Conservation (phyloP, 2,113 vertebrate species). For the Formicarius rufipectus region DNA sequence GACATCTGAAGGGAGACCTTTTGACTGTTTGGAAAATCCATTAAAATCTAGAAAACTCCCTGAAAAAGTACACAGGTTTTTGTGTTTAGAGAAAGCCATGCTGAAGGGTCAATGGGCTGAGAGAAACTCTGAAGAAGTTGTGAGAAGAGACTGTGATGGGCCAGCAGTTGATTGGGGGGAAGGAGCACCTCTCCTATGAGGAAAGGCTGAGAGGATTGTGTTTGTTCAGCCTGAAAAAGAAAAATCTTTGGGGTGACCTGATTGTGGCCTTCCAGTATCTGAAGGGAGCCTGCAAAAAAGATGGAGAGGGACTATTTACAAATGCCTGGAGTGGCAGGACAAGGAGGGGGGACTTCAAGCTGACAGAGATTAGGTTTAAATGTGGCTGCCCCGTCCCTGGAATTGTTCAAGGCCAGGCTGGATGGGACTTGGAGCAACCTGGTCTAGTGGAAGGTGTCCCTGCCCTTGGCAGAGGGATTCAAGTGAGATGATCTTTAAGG, state of each 20-base stretch:
- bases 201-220: neutral
- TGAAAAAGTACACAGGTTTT: neutral
- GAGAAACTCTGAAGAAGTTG: neutral
- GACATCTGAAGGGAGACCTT: neutral
- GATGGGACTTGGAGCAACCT: neutral
- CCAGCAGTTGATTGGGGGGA: neutral
- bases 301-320: neutral
- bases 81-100: accelerated
- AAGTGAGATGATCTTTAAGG: neutral
- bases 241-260: neutral
- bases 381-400: neutral
- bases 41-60: neutral
- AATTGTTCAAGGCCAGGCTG: neutral
- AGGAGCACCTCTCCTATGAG: neutral
- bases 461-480: neutral
- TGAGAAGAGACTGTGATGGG: neutral
- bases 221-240: neutral
- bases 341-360: neutral
- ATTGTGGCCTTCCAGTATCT: neutral
- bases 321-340: neutral
- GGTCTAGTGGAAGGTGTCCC: neutral
- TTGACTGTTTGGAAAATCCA: neutral
- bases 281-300: neutral
- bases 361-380: neutral
- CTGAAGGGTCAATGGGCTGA: neutral